phyloP scores from a whole-genome alignment of 2,797 vertebrate genomes.

The Aphelocoma californica region DNA sequence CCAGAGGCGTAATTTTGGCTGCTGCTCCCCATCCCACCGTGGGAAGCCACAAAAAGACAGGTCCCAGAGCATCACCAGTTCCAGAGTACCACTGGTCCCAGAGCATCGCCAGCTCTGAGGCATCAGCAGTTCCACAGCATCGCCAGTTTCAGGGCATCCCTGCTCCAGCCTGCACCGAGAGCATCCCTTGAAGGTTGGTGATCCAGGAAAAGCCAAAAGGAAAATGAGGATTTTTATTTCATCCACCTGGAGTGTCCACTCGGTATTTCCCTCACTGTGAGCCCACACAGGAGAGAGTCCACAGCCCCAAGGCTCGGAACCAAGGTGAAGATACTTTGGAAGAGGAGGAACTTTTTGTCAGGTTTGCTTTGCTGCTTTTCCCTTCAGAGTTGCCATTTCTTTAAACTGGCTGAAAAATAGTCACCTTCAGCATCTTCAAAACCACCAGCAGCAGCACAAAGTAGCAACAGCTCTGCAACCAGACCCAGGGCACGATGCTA shows the following conservation, averaged over 20 bases:
- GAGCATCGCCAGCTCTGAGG: fast-evolving
- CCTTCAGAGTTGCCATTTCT: neutral
- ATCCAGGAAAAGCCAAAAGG: neutral
- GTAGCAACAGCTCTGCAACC: neutral
- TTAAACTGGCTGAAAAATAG: neutral
- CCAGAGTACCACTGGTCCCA: neutral
- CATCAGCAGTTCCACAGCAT: fast-evolving
- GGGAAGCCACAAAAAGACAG: fast-evolving
- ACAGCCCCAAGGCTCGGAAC: neutral
- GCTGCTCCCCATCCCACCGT: neutral
- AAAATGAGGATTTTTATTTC: neutral
- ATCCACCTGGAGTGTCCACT: neutral
- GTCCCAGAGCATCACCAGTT: neutral
- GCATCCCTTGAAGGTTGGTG: fast-evolving
- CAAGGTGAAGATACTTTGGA: fast-evolving
- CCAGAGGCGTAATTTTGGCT: neutral
- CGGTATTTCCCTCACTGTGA: fast-evolving
- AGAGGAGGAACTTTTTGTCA: neutral
- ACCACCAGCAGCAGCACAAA: neutral
- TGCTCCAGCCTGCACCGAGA: neutral
- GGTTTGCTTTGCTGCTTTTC: neutral
- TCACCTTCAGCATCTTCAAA: neutral
- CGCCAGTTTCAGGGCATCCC: fast-evolving
- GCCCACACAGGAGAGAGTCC: neutral
- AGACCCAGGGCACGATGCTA: neutral